These are phyloP conservation scores for Pimpla rufipes DNA, from an alignment of 2,888 invertebrate genomes.

Conservation along the genomic window DNA sequence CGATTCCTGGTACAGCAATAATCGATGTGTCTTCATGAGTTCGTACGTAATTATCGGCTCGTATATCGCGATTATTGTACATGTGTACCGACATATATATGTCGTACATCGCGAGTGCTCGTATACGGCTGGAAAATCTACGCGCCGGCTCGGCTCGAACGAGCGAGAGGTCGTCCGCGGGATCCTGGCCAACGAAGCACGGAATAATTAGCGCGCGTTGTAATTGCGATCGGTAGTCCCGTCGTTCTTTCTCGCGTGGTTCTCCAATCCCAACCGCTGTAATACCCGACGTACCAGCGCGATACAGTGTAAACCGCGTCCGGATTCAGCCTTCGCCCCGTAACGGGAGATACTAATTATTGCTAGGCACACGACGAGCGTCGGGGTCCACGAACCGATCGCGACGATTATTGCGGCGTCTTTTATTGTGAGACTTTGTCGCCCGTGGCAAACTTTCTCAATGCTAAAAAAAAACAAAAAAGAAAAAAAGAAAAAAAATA, in stretches of 20 bases:
- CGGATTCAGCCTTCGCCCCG: constrained; percentile 30
- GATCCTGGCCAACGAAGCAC: constrained; percentile 67
- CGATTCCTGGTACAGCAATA: background rate
- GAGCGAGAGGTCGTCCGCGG: constrained; percentile 63
- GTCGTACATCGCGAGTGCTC: background rate
- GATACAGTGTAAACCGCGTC: constrained; percentile 11
- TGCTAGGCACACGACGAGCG: background rate
- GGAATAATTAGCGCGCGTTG: constrained; percentile 72
- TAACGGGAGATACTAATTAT: constrained; percentile 59
- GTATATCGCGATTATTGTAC: constrained; percentile 17
- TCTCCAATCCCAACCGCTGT: constrained; percentile 8
- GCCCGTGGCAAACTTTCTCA: constrained; percentile 16
- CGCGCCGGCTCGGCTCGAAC: constrained; percentile 25
- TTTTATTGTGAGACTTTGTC: constrained; percentile 36
- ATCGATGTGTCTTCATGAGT: constrained; percentile 35
- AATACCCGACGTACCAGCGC: background rate
- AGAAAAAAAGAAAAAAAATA: background rate
- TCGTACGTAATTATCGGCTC: constrained; percentile 54
- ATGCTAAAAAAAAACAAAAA: background rate
- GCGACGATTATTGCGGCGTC: constrained; percentile 8
- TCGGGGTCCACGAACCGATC: constrained; percentile 38
- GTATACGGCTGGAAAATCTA: constrained; percentile 39
- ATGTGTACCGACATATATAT: background rate
- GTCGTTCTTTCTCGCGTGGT: constrained; percentile 38
- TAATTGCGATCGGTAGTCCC: constrained; percentile 69